Evolutionary conservation across 2,888 invertebrate species (phyloP), one percentile per base, ranked within the genome.

Genomic region (Chorisops tibialis): DNA sequence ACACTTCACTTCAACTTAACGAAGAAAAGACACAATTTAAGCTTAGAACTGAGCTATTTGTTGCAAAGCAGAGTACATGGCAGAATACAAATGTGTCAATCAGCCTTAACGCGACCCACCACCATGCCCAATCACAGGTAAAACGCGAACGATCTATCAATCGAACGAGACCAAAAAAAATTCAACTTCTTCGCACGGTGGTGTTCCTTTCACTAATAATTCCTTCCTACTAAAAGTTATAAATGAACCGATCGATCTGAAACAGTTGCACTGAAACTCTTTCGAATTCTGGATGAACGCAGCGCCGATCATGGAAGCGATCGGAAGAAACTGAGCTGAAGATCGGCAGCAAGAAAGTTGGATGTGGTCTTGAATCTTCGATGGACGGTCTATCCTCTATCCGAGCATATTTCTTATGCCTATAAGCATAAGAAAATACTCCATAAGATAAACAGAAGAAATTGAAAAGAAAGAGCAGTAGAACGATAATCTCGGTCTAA

Each of bases 381-480:
- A 30, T 30, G 30, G 30, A n/a, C n/a, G n/a, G n/a, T n/a, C n/a
- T n/a, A n/a, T n/a, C 35, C 50, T 38, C 51, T 52, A 19, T 11
- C 51, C n/a, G 38, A 39, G 37, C 38, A 52, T 52, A 24, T 38
- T 37, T 52, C 51, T 52, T 35, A 7, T 19, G 38, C 38, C n/a
- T 38, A 39, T 39, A 38, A 39, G 51, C 38, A 39, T 39, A 38
- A 39, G 51, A 19, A n/a, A 52, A 38, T 38, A 19, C 21, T 38
- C 51, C 38, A 52, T 21, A 52, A 52, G 51, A 50, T 37, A 37
- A 50, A 50, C 35, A 14, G 50, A 52, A 52, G 51, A 52, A 52
- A 52, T 52, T 52, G 51, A 52, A 52, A 50, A 52, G 51, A 52
- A 52, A 52, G 51, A 50, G 50, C 50, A 37, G 50, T 37, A 50